Evolutionary conservation across 1,140 invertebrate species (phyloP).

Genomic region (Atopsyche davidsoni): DNA sequence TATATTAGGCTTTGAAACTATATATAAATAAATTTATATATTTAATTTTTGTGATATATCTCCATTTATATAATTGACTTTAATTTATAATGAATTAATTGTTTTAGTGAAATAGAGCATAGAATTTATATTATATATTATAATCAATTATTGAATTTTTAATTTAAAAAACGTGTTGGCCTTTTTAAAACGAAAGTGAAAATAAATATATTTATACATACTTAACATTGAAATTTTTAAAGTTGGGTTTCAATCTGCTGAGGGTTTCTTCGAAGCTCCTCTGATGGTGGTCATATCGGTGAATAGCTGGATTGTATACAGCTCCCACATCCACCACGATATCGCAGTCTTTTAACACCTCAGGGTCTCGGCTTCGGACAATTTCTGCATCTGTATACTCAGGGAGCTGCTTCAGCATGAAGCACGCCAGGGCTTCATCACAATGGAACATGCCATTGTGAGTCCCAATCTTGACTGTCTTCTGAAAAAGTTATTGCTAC

Average conservation of each 20-base stretch:
- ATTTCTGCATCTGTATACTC: slow-evolving; percentile 78
- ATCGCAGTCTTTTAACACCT: slow-evolving; percentile 75
- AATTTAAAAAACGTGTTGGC: not conserved
- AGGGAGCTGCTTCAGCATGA: slow-evolving; percentile 77
- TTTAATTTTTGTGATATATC: not conserved
- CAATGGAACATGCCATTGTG: slow-evolving; percentile 87
- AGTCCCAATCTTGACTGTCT: slow-evolving; percentile 59
- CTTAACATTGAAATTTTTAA: slow-evolving; percentile 50
- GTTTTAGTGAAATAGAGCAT: no score
- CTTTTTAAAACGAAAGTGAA: not conserved
- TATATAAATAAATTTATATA: slow-evolving; percentile 20
- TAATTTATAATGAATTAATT: not conserved
- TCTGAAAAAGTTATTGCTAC: slow-evolving; percentile 8
- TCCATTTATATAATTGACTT: not conserved
- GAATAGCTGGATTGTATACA: slow-evolving; percentile 68
- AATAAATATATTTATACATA: slow-evolving; percentile 29
- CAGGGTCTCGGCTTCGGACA: slow-evolving; percentile 58
- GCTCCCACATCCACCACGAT: slow-evolving; percentile 97
- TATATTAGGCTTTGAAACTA: no score
- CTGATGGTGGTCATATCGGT: slow-evolving; percentile 95
- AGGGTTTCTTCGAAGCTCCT: slow-evolving; percentile 58
- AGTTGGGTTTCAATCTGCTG: slow-evolving; percentile 49
- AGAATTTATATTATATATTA: no score
- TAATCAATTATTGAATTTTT: no score
- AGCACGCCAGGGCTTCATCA: slow-evolving; percentile 92